Percentiles rank a stretch among this genome's conserved stretches.
Evolutionary conservation across 2,888 invertebrate species (phyloP).

Genomic region (Polyommatus iphigenia): DNA sequence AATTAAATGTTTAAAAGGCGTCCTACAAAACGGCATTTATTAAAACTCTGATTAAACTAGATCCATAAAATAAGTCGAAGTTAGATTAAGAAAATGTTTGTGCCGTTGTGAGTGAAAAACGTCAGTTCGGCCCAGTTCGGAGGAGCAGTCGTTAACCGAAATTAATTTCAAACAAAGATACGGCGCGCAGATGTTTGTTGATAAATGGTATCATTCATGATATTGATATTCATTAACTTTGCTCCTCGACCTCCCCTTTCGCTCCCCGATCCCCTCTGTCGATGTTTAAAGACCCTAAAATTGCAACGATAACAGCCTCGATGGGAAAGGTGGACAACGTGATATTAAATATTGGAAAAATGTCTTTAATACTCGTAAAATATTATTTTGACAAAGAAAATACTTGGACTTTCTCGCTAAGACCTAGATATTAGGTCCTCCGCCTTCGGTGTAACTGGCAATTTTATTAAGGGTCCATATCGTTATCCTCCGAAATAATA

Average conservation of each 20-base stretch:
- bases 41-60: constrained; percentile 20
- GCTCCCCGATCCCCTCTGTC: background rate
- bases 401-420: background rate
- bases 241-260: constrained; percentile 3
- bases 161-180: constrained; percentile 63
- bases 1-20: background rate
- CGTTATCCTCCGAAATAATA: constrained; percentile 13
- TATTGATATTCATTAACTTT: constrained; percentile 46
- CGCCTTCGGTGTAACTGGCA: background rate
- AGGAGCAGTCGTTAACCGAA: constrained; percentile 59
- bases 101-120: constrained; percentile 34
- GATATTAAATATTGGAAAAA: constrained; percentile 17
- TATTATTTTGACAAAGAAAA: background rate
- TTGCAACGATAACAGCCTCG: background rate
- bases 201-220: constrained; percentile 55
- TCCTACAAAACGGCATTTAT: background rate
- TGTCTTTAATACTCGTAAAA: background rate
- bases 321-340: background rate
- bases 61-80: constrained; percentile 22
- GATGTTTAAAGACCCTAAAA: background rate
- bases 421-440: background rate
- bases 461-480: constrained; percentile 23
- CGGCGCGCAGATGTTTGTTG: constrained; percentile 68
- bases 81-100: constrained; percentile 38
- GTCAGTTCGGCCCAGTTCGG: constrained; percentile 58